Conservation (phyloP, 2,888 invertebrate species). For the Caenorhabditis panamensis region DNA sequence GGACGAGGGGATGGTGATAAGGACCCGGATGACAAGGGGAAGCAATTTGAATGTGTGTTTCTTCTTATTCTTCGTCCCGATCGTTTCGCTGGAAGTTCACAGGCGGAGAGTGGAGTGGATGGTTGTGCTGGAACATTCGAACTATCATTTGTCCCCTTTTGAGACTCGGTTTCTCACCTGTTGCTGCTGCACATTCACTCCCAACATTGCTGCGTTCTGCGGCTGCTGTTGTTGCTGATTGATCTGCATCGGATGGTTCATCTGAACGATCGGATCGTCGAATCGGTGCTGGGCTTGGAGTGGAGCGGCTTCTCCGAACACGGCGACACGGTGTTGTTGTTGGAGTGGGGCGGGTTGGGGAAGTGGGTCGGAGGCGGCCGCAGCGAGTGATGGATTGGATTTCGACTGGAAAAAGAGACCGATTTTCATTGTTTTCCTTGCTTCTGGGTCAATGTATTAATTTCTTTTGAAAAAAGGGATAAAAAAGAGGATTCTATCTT, state of each 20-base stretch:
- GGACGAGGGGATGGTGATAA: constrained; percentile 5
- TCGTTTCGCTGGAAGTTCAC: constrained; percentile 66
- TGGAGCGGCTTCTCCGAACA: constrained; percentile 59
- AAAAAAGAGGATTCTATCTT: too few species aligned
- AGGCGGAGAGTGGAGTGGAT: constrained; percentile 74
- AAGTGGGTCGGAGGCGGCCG: constrained; percentile 82
- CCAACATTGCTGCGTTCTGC: constrained; percentile 49
- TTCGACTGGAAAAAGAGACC: constrained; percentile 73
- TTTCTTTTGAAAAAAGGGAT: too few species aligned
- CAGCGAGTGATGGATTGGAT: constrained; percentile 81
- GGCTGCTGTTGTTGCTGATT: constrained; percentile 27
- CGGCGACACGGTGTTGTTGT: constrained; percentile 58
- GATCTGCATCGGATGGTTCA: not conserved
- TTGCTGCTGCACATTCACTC: constrained; percentile 63
- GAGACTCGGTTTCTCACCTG: too few species aligned
- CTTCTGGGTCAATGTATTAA: too few species aligned
- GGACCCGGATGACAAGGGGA: constrained; percentile 27
- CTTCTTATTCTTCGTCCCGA: constrained; percentile 43
- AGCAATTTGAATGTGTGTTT: too few species aligned
- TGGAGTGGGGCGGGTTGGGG: constrained; percentile 81
- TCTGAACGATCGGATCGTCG: constrained; percentile 19
- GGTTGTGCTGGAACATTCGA: constrained; percentile 63
- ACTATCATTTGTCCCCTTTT: too few species aligned
- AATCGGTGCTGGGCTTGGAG: constrained; percentile 50
- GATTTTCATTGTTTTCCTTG: too few species aligned